Conservation (phyloP, 1,140 invertebrate genomes). For the Euwallacea fornicatus region DNA sequence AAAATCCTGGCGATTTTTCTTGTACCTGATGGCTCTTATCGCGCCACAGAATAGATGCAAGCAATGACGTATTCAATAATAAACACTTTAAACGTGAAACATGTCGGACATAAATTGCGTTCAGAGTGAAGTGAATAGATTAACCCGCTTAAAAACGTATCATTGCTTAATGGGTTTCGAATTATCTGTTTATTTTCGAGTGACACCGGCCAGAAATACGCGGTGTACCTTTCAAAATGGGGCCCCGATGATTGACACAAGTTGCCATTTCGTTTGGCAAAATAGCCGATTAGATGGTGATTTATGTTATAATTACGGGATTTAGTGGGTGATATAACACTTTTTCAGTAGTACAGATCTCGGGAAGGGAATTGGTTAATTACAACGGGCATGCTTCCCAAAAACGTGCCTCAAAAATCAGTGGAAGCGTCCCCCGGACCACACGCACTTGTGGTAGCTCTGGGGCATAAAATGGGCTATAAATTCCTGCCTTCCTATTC, state of each 20-base stretch:
- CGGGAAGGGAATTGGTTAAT: too few relatives aligned
- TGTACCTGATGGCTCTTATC: too few relatives aligned
- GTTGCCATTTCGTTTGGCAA: slow-evolving; percentile 6
- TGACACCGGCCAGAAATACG: slow-evolving; percentile 10
- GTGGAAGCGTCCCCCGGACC: too few relatives aligned
- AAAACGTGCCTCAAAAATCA: too few relatives aligned
- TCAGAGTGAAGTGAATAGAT: slow-evolving; percentile 6
- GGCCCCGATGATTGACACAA: slow-evolving; percentile 6
- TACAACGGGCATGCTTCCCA: too few relatives aligned
- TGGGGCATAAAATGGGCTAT: too few relatives aligned
- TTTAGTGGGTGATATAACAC: not conserved
- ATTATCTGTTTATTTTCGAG: slow-evolving; percentile 23
- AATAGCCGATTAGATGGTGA: slow-evolving; percentile 22
- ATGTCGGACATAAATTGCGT: slow-evolving; percentile 4
- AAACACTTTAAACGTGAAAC: not conserved
- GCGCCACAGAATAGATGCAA: too few relatives aligned
- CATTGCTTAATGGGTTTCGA: slow-evolving; percentile 18
- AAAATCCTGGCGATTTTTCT: too few relatives aligned
- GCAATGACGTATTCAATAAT: not conserved
- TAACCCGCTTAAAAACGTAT: not conserved
- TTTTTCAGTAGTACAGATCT: not conserved
- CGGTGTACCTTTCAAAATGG: slow-evolving; percentile 11
- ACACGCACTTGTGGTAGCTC: too few relatives aligned
- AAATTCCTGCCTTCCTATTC: too few relatives aligned
- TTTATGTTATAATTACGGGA: slow-evolving; percentile 11